Evolutionary conservation across 2,113 vertebrate genomes (phyloP).

Genomic region (Octodon degus): DNA sequence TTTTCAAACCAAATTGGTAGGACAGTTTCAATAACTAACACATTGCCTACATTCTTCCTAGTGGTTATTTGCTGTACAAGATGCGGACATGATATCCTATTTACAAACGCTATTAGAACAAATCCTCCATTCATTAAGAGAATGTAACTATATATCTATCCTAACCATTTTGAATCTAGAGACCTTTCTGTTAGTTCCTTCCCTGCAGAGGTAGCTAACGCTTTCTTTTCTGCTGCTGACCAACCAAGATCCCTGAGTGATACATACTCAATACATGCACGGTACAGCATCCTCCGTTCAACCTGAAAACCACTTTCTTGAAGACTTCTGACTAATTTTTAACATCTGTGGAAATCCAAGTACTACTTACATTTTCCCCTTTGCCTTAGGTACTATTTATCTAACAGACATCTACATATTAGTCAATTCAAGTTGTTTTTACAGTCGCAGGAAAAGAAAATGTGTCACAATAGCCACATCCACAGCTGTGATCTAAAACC

Average conservation of each 20-base stretch:
- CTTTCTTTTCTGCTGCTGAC: not conserved
- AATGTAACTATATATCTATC: too few relatives aligned
- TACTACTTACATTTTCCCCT: not conserved
- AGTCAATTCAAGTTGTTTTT: not conserved
- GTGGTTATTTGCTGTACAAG: too few relatives aligned
- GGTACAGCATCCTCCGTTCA: not conserved
- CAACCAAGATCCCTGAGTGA: not conserved
- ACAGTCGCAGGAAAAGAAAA: not conserved
- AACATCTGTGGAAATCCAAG: not conserved
- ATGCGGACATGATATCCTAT: too few relatives aligned
- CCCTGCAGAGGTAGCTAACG: not conserved
- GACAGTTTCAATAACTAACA: too few relatives aligned
- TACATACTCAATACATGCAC: rapidly evolving
- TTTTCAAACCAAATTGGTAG: too few relatives aligned
- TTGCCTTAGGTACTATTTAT: not conserved
- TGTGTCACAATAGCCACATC: not conserved
- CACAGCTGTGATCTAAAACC: not conserved
- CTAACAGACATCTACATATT: not conserved
- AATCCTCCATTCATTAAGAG: too few relatives aligned
- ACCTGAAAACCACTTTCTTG: not conserved
- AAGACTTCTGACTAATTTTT: not conserved
- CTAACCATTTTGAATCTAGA: too few relatives aligned
- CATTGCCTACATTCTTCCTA: too few relatives aligned
- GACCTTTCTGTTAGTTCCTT: not conserved
- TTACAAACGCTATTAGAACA: too few relatives aligned